Conservation (phyloP, 2,113 vertebrate species). For the Zosterops borbonicus region DNA sequence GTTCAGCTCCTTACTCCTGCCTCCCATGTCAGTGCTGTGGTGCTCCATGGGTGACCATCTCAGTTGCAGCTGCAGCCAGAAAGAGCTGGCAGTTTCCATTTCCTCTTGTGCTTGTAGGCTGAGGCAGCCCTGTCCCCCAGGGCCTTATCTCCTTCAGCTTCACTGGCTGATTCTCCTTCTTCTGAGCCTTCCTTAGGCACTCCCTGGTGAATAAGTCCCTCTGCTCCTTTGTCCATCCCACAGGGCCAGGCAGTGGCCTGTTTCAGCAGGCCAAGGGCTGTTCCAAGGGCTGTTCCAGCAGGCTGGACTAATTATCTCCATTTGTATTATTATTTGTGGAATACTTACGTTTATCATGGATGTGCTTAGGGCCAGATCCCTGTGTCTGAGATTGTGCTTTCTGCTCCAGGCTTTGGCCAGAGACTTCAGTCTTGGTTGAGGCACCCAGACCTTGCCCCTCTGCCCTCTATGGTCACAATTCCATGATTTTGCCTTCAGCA, state of each 20-base stretch:
- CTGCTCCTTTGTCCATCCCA: not conserved
- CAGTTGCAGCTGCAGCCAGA: not conserved
- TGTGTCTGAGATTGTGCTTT: rapidly evolving
- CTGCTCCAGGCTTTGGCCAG: not conserved
- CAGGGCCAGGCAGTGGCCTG: not conserved
- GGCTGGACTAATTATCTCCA: not conserved
- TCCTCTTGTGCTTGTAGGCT: not conserved
- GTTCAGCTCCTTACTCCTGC: not conserved
- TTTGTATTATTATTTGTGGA: not conserved
- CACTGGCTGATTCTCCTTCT: not conserved
- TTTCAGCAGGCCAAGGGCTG: not conserved
- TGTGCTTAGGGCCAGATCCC: not conserved
- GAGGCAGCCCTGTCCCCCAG: rapidly evolving
- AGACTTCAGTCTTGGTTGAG: not conserved
- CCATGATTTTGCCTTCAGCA: not conserved
- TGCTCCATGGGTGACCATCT: rapidly evolving
- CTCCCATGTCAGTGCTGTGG: rapidly evolving
- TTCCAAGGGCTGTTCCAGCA: not conserved
- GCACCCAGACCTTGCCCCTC: not conserved
- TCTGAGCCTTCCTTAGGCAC: not conserved
- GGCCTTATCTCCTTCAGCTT: not conserved
- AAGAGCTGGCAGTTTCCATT: not conserved
- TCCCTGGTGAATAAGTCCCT: not conserved
- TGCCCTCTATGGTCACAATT: rapidly evolving
- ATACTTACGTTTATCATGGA: not conserved